Conservation (phyloP, 1,140 invertebrate genomes). For the Branchinecta lindahli region DNA sequence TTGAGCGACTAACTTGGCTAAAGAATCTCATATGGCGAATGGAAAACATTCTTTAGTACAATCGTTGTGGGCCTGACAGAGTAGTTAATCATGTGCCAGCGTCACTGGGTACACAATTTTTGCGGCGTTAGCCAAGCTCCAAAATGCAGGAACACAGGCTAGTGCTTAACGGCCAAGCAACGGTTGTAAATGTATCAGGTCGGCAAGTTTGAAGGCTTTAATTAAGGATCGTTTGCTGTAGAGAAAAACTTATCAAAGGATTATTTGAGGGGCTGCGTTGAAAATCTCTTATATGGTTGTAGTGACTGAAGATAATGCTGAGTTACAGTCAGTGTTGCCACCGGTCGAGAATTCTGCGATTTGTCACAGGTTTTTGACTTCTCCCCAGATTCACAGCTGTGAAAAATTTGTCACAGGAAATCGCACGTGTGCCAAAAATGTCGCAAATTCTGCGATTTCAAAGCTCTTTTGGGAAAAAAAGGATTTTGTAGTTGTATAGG, state of each 20-base stretch:
- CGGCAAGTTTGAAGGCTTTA: neutral
- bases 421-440: no score
- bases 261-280: neutral
- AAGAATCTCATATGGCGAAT: neutral
- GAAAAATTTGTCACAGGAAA: no score
- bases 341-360: no score
- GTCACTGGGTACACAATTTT: conserved; percentile 6
- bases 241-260: neutral
- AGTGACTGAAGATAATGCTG: no score
- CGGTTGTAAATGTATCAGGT: conserved; percentile 2
- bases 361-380: no score
- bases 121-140: neutral
- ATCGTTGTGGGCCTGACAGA: conserved; percentile 9
- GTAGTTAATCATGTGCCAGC: neutral
- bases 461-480: no score
- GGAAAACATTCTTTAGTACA: conserved; percentile 4
- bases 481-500: no score
- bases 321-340: no score
- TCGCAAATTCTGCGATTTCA: no score
- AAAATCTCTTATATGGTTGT: no score
- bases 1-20: neutral
- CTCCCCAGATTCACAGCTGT: no score
- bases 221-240: neutral
- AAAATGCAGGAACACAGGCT: conserved; percentile 1
- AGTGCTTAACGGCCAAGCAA: neutral